Conservation (phyloP, 2,113 vertebrate genomes). For the Grantiella picta region DNA sequence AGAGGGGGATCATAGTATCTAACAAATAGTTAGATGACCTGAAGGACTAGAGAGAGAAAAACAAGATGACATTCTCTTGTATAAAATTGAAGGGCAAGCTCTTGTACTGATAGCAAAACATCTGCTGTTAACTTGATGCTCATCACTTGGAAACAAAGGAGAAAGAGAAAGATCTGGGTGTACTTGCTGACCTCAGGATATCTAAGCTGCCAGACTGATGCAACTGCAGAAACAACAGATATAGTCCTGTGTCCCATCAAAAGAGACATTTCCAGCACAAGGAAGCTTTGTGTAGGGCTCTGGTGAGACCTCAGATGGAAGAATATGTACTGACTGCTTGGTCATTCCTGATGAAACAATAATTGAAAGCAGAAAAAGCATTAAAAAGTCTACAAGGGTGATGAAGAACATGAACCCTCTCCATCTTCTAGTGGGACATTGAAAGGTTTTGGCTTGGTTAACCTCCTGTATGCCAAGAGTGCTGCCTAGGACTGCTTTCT, state of each 20-base stretch:
- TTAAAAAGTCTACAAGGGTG: neutral
- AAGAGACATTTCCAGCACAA: neutral
- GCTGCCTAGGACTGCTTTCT: neutral
- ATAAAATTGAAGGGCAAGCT: neutral
- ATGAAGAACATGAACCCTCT: neutral
- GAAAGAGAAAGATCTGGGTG: constrained; percentile 28
- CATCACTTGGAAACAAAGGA: constrained; percentile 23
- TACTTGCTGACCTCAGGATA: constrained; percentile 35
- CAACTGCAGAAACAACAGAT: constrained; percentile 27
- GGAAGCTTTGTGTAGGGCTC: neutral
- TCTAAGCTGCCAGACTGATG: constrained; percentile 36
- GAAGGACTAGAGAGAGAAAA: constrained; percentile 9
- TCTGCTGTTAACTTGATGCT: constrained; percentile 46
- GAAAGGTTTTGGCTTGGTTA: neutral
- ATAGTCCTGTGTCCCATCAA: constrained; percentile 29
- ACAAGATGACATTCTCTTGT: constrained; percentile 7
- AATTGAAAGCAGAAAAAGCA: constrained; percentile 36
- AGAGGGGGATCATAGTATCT: neutral
- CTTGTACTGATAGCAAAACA: constrained; percentile 21
- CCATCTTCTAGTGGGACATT: neutral
- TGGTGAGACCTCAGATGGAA: neutral
- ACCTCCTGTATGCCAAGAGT: neutral
- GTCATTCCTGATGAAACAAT: neutral
- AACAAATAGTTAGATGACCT: constrained; percentile 1
- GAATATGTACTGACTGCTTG: neutral